Evolutionary conservation across 2,113 vertebrate species (phyloP), one percentile per base, ranked within the genome.

Genomic region (Helogale parvula): DNA sequence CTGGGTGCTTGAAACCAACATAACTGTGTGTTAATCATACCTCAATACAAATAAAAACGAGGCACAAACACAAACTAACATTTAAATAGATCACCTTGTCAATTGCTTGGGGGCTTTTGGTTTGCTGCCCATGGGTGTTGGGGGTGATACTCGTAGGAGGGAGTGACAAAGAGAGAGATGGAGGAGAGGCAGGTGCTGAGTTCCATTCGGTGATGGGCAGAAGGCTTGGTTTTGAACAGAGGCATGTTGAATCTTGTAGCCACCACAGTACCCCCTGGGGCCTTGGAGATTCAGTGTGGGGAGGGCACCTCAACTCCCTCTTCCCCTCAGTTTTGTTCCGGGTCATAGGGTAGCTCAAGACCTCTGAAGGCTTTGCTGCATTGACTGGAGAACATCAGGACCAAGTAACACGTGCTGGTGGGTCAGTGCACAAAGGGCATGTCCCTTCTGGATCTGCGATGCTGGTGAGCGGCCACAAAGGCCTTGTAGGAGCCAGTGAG

Each of bases 341-440:
- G 15, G 23, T 41, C 8, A 38, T 2, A 2, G 69, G 5, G 2
- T 27, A 52, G 29, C 89, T 91, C 50, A 35, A 65, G 41, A 33
- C 11, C 47, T 91, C 47, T 50, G 68, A 41, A 65, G 10, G 29
- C 52, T 82, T 69, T n/a, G 19, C 12, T 14, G 19, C 7, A 15
- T 2, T 57, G 19, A 23, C 25, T 2, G 12, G 84, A 35, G 50
- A 29, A 19, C 41, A 82, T 15, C 23, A 35, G 38, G 33, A 21
- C 47, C 25, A n/a, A 27, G 35, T 1, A 23, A 16, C 50, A 7
- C 1, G 17, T 29, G 50, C 35, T 2, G 0, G 16, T 3, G 15
- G 68, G 14, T 7, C 35, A 7, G 3, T 27, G 81, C 63, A 29
- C 72, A 45, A 69, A 85, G 38, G 38, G 2, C 54, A n/a, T 66